These are phyloP conservation scores for Drosophila arawakana DNA, from an alignment of 1,140 invertebrate species.

Conservation along the genomic window DNA sequence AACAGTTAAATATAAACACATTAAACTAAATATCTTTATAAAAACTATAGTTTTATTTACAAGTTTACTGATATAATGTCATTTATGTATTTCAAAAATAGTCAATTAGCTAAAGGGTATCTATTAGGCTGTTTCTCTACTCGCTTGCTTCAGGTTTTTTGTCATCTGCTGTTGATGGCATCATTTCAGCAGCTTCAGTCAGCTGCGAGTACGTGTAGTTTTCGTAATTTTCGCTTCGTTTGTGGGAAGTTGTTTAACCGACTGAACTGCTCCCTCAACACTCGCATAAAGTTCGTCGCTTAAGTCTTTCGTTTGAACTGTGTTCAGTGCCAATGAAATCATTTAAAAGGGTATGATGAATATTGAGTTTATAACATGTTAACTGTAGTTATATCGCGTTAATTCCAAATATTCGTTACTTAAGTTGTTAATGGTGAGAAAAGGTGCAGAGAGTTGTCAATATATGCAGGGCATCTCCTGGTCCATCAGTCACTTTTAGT, in stretches of 20 bases:
- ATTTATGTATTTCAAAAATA: background rate
- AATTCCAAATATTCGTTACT: too few species aligned
- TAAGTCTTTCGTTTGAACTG: conserved; percentile 63
- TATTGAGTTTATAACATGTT: background rate
- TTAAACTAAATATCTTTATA: too few species aligned
- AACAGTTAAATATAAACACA: background rate
- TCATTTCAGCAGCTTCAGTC: conserved; percentile 72
- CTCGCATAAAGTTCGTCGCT: conserved; percentile 64
- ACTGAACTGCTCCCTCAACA: conserved; percentile 58
- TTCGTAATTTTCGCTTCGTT: conserved; percentile 64
- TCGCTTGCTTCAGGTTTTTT: background rate
- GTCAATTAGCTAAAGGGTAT: conserved; percentile 9
- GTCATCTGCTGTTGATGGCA: conserved; percentile 67
- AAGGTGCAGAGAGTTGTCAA: too few species aligned
- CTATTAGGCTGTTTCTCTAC: background rate
- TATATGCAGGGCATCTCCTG: conserved; percentile 3
- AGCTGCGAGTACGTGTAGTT: conserved; percentile 58
- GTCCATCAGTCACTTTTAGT: background rate
- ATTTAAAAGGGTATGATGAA: conserved; percentile 20
- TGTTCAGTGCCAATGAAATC: conserved; percentile 2
- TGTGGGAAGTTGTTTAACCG: conserved; percentile 59
- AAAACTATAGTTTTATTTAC: too few species aligned
- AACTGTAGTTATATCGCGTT: background rate
- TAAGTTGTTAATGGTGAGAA: too few species aligned
- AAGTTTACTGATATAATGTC: background rate